Evolutionary conservation across 2,797 vertebrate genomes (phyloP).

Genomic region (Philypnodon macrostomus): DNA sequence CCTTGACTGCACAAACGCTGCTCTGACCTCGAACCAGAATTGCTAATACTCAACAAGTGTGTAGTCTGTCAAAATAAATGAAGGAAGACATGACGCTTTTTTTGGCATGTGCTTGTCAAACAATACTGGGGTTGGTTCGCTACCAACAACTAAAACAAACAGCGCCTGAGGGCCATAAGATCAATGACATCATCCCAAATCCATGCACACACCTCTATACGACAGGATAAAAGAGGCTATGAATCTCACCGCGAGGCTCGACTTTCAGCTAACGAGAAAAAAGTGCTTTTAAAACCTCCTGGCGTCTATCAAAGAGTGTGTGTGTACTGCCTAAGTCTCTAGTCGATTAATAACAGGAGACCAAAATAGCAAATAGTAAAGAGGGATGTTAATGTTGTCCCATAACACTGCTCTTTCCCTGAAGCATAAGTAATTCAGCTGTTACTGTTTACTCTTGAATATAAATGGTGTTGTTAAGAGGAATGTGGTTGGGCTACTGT

Average conservation of each 20-base stretch:
- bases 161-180: not conserved
- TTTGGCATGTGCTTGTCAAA: not conserved
- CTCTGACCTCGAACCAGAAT: conserved; percentile 8
- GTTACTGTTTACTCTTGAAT: not conserved
- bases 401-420: not conserved
- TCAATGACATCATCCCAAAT: conserved; percentile 21
- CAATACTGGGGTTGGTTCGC: not conserved
- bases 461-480: not conserved
- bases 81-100: not conserved
- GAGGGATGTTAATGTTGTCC: not conserved
- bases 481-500: not conserved
- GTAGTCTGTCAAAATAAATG: not conserved
- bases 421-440: not conserved
- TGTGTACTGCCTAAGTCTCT: not conserved
- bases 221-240: conserved; percentile 20
- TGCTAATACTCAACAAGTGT: not conserved
- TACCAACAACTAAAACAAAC: not conserved
- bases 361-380: conserved; percentile 4
- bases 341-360: not conserved
- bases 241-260: conserved; percentile 19
- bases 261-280: conserved; percentile 24
- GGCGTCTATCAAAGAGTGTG: conserved; percentile 1
- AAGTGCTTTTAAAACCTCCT: conserved; percentile 25
- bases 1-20: conserved; percentile 25
- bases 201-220: not conserved